Conservation (phyloP, 2,113 vertebrate species). For the Spea multiplicata region DNA sequence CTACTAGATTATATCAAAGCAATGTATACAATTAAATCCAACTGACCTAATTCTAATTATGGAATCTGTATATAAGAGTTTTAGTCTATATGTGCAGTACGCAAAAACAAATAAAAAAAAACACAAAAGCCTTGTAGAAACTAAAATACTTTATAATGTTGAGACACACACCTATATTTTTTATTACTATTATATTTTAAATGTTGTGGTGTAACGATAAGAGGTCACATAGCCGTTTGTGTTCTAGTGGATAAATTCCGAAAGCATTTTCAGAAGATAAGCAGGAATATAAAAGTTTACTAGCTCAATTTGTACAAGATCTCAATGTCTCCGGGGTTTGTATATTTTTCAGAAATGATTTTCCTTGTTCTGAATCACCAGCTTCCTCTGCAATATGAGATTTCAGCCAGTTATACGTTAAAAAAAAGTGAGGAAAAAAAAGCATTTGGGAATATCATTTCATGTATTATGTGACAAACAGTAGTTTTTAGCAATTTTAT, state of each 20-base stretch:
- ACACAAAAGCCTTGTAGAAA: too few relatives aligned
- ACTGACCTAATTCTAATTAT: slow-evolving; percentile 43
- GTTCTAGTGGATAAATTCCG: background rate
- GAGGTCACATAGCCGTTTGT: background rate
- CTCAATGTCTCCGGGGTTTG: background rate
- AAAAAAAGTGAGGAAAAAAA: background rate
- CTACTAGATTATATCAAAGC: slow-evolving; percentile 35
- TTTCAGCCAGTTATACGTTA: background rate
- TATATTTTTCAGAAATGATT: background rate
- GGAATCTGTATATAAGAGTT: too few relatives aligned
- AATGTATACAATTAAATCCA: slow-evolving; percentile 19
- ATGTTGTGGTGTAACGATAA: background rate
- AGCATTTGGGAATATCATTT: slow-evolving; percentile 2
- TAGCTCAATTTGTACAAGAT: background rate
- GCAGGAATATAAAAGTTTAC: background rate
- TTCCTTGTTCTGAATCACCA: background rate
- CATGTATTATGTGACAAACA: slow-evolving; percentile 4
- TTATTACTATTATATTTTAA: background rate
- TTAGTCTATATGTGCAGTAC: too few relatives aligned
- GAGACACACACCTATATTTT: too few relatives aligned
- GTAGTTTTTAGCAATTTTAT: background rate
- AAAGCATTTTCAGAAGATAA: slow-evolving; percentile 3
- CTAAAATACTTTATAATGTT: too few relatives aligned
- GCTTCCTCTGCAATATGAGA: background rate
- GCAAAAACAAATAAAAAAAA: too few relatives aligned